Base-by-base conservation (phyloP, 1,140 invertebrate genomes). In the Anoplolepis gracilipes region DNA sequence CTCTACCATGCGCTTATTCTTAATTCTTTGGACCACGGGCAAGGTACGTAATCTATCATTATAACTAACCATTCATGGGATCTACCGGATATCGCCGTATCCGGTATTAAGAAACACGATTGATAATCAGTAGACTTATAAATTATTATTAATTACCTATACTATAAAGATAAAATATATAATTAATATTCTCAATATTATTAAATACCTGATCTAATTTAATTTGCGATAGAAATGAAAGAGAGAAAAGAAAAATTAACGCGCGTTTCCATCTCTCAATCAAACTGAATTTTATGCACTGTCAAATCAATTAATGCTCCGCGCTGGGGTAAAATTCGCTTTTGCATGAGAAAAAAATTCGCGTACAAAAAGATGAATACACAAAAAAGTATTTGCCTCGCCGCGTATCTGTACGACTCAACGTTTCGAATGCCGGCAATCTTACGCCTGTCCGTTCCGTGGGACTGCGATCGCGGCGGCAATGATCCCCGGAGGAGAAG, bases 71-170 rank as follows among this genome's bases (percentile, higher is more conserved):
- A 59, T 73, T 59, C 55, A 22, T 19, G 7, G 36, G 28, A 33
- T 82, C 53, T 28, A 73, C 67, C 78, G 78, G 78, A 82, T 82
- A 82, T 82, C 53, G 53, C 28, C 36, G 78, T 81, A 81, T 81
- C 78, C 78, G 78, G 78, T 73, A 46, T 73, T 82, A 61, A 73
- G 53, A 72, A 82, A 33, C 25, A 30, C 78, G 46, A 81, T 72
- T 57, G 39, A 13, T 30, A 59, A 81, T 72, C 78, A 19, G 36
- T 5, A n/a, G 30, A 61, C 59, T 72, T 30, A 59, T 69, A 67
- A 53, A 69, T 79, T 62, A 53, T 53, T 30, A 36, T 79, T 53
- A 53, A 69, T 69, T 67, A 64, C 22, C 11, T 19, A 42, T 28
- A 19, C 28, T 57, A 28, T 16, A 25, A 5, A 2, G 3, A 19